Evolutionary conservation across 2,113 vertebrate species (phyloP), one percentile per base, ranked within the genome.

Genomic region (Corythaeola cristata): DNA sequence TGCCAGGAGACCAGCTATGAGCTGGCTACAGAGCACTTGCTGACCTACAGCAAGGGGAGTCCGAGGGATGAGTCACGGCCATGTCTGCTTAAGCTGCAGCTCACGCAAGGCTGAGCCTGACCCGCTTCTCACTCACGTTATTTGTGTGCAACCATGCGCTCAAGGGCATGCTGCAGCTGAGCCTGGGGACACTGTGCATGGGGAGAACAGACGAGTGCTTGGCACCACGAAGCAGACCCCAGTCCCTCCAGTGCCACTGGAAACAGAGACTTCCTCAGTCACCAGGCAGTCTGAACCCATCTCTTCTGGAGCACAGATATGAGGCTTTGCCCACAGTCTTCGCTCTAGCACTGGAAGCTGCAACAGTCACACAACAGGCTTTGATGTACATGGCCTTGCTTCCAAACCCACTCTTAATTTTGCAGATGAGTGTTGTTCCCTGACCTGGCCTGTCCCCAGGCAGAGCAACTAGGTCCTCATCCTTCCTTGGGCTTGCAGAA

Each of bases 61-160:
- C 53, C 1, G 1, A 41, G n/a, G 26, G n/a, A 33, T 24, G n/a
- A 49, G 47, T 37, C 44, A 59, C 1, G 1, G 30, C 44, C 5
- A 39, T 39, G 19, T 5, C n/a, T 16, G 3, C 28, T 49, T 12
- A 7, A 85, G 33, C 16, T 88, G 78, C 78, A 73, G 26, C 50
- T 41, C 8, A 1, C 1, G 0, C 0, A 0, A 52, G 50, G 59
- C 45, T 3, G 3, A 69, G 9, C 15, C 45, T 52, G 77, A 58
- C 12, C n/a, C 0, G 0, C 35, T 87, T 62, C 37, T 89, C 11
- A 28, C 33, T 73, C 5, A 1, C n/a, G 10, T n/a, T 39, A 49
- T 71, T 50, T 41, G 24, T 27, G 33, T 59, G 53, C 53, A 50
- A 23, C 53, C 24, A 5, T 4, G 17, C 0, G 4, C 79, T 53